These are phyloP conservation scores for Campoletis raptor DNA, from an alignment of 2,888 invertebrate genomes.

Conservation along the genomic window DNA sequence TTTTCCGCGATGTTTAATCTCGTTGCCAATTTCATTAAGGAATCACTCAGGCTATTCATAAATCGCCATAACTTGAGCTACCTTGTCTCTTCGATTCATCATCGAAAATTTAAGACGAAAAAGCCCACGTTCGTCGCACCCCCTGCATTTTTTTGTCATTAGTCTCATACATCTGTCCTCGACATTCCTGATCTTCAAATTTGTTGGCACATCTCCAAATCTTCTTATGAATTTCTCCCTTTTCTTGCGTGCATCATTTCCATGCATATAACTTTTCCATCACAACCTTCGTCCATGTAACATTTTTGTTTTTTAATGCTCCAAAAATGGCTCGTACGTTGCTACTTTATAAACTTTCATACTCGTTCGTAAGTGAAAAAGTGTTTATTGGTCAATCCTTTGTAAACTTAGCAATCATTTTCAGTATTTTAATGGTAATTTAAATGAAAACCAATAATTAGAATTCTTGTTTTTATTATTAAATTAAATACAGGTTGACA, in stretches of 20 bases:
- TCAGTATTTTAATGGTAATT: background rate
- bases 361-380: background rate
- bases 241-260: background rate
- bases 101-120: background rate
- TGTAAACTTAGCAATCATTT: background rate
- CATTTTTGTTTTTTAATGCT: background rate
- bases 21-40: background rate
- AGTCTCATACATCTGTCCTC: background rate
- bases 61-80: background rate
- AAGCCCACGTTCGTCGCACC: background rate
- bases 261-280: background rate
- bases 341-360: background rate
- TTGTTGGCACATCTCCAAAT: conserved; percentile 16
- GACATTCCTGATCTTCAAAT: conserved; percentile 7
- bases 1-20: background rate
- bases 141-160: conserved; percentile 4
- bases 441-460: background rate
- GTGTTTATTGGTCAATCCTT: background rate
- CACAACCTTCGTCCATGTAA: background rate
- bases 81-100: background rate
- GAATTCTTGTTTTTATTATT: background rate
- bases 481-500: background rate
- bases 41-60: background rate
- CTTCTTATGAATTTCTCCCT: background rate
- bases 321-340: background rate